Conservation (phyloP, 2,888 invertebrate species). For the Pristionchus mayeri region DNA sequence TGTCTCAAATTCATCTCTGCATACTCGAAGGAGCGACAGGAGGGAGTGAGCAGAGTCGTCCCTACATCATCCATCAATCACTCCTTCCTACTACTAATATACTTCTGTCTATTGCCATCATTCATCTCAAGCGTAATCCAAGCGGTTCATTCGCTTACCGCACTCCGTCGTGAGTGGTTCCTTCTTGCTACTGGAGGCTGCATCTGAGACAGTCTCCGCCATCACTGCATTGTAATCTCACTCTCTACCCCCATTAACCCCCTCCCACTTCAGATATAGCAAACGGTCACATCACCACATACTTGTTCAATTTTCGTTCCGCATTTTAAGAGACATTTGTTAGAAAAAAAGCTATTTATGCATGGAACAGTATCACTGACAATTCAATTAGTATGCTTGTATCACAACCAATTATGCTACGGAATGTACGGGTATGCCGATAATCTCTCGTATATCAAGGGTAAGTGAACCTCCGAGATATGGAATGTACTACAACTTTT, state of each 20-base stretch:
- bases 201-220: slow-evolving; percentile 9
- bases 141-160: background rate
- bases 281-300: slow-evolving; percentile 5
- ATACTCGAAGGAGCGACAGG: slow-evolving; percentile 61
- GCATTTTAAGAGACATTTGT: no score
- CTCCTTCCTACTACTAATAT: background rate
- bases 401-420: slow-evolving; percentile 42
- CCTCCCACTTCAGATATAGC: background rate
- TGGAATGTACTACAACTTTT: background rate
- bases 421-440: background rate
- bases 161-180: slow-evolving; percentile 24
- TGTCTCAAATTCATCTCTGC: slow-evolving; percentile 73
- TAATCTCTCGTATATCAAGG: slow-evolving; percentile 14
- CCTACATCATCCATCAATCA: background rate
- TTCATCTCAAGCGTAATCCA: no score
- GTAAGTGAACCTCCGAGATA: background rate
- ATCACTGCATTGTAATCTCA: background rate
- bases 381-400: background rate
- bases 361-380: background rate
- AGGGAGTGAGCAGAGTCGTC: slow-evolving; percentile 7
- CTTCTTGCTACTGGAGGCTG: slow-evolving; percentile 34
- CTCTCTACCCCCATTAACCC: no score
- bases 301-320: no score
- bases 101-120: background rate
- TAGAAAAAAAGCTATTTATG: background rate